These are phyloP conservation scores for Aphrophora alni DNA, from an alignment of 2,888 invertebrate species.

Conservation along the genomic window DNA sequence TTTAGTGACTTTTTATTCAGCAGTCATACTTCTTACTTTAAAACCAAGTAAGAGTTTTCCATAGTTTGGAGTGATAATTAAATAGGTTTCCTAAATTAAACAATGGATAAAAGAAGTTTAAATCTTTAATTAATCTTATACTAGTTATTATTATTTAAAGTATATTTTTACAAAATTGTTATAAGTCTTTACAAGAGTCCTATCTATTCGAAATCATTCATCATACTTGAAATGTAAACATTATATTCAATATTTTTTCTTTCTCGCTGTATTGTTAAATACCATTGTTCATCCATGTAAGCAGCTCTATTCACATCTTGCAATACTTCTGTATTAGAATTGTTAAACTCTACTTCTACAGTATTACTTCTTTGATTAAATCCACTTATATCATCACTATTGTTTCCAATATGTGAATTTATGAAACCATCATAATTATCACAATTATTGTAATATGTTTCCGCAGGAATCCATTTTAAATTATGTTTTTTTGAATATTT, in stretches of 20 bases:
- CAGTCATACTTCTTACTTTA: too few species aligned
- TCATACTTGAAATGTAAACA: not conserved
- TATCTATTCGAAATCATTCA: not conserved
- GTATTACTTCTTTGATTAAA: too few species aligned
- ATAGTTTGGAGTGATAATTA: too few species aligned
- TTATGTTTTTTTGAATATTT: not conserved
- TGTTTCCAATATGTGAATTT: not conserved
- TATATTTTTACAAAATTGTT: too few species aligned
- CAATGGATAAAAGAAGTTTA: too few species aligned
- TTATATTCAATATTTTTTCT: not conserved
- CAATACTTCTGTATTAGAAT: not conserved
- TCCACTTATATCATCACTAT: not conserved
- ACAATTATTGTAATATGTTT: not conserved
- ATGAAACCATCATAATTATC: too few species aligned
- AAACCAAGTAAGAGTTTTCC: too few species aligned
- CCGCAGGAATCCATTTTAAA: not conserved
- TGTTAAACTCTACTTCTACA: not conserved
- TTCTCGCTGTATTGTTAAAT: not conserved
- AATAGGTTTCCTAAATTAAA: too few species aligned
- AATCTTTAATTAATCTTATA: too few species aligned
- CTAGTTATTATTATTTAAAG: too few species aligned
- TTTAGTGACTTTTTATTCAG: too few species aligned
- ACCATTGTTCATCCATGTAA: not conserved
- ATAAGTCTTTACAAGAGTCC: too few species aligned
- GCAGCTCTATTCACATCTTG: not conserved